Base-by-base conservation (phyloP, 2,888 invertebrate species). In the Leptopilina drosophilae region DNA sequence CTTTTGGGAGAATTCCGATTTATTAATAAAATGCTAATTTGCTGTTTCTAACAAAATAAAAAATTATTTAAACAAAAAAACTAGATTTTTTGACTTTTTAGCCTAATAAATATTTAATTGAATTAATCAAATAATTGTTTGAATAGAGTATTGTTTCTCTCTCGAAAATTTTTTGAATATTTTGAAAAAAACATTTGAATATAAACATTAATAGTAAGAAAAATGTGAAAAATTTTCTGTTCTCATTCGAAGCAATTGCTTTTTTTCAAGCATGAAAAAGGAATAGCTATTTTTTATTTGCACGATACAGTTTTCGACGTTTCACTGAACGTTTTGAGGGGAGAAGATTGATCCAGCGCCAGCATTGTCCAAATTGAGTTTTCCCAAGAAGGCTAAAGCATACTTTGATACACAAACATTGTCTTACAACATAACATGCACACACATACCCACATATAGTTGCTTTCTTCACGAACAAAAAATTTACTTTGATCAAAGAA, bases 361-460 rank as follows among this genome's bases (percentile, higher is more conserved):
- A 53, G 69, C 53, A 62, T 62, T 69, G 69, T 53, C 53, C 33
- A 69, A 69, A 69, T 69, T 53, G 69, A 69, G 69, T 69, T 69
- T 53, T 53, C 53, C 53, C 20, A 69, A 66, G 42, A 15, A 69
- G 69, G 53, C 62, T 62, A 62, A 69, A 49, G 53, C 26, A 20
- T 49, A 69, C 49, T 49, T 69, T 53, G 15, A 33, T 20, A 69
- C 69, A 69, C 69, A 12, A 26, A 49, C 49, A 49, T 14, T 49
- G 12, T 53, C 26, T 14, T 26, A 69, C 53, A 69, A 53, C 53
- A 12, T 49, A 14, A 69, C 53, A 49, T 49, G 11, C 42, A 49
- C 12, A 49, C 49, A 49, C 11, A 49, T 8, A 9, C 3, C 1
- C 11, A 9, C 1, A 11, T 49, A 49, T 49, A 69, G 69, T 26